A percentile compares a stretch with the other conserved stretches of the same genome.
Conservation (phyloP, 2,888 invertebrate species). For the Tenodera sinensis region DNA sequence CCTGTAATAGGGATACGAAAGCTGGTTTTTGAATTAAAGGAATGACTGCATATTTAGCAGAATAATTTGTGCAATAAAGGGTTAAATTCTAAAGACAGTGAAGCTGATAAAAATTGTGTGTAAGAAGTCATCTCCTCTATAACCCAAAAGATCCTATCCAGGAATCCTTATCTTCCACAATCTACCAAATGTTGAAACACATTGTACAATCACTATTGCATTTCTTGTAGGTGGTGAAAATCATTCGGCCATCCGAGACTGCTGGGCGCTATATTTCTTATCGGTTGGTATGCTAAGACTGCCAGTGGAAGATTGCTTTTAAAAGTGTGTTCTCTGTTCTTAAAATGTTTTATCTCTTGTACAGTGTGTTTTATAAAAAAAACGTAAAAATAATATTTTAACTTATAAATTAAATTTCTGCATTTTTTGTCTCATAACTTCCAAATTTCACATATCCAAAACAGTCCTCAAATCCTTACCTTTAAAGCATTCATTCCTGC, state of each 20-base stretch:
- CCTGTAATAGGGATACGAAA: no score
- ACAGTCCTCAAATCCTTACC: background rate
- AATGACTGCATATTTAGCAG: no score
- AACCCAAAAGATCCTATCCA: no score
- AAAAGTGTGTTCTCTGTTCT: no score
- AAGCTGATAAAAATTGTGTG: no score
- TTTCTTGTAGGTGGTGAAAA: slow-evolving; percentile 83
- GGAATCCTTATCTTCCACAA: background rate
- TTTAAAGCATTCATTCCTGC: background rate
- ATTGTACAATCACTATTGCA: background rate
- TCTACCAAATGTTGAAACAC: background rate
- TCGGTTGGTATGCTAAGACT: slow-evolving; percentile 75
- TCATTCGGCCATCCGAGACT: slow-evolving; percentile 95
- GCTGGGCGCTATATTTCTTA: slow-evolving; percentile 98
- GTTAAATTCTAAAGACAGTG: no score
- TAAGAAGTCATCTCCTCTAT: no score
- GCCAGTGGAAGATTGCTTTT: background rate
- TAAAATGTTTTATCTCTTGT: background rate
- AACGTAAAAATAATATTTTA: background rate
- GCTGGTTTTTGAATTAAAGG: no score
- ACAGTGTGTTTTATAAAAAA: background rate
- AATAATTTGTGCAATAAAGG: no score
- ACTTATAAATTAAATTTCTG: background rate
- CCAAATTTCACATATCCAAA: background rate
- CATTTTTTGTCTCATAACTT: background rate